Evolutionary conservation across 2,113 vertebrate species (phyloP), one percentile per base, ranked within the genome.

Genomic region (Chaetodon auriga): DNA sequence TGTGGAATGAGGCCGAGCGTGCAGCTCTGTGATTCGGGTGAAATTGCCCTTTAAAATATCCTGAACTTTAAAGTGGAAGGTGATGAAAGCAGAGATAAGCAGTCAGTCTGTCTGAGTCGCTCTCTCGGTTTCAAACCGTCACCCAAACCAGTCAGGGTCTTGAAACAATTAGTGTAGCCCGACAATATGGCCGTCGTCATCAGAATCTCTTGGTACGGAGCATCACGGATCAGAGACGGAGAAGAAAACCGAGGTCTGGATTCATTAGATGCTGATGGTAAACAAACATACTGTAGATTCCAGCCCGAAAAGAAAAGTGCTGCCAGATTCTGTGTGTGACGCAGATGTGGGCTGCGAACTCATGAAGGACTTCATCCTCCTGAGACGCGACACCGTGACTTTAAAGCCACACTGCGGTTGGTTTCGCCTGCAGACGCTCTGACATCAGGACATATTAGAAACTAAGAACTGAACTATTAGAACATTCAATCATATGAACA

Each of bases 101-200:
- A 46, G n/a, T 49, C 35, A 45, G 10, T 48, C 36, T 41, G 14
- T 55, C 18, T 49, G 51, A 41, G 8, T 41, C 38, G 38, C 38
- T 41, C 38, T 38, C 38, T 41, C 38, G 8, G 6, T 7, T 38
- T 80, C 38, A 63, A 1, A 11, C 14, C 49, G 36, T 54, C n/a
- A 53, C 58, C 62, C 63, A 53, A 38, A 68, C 45, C 64, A 49
- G 25, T 35, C 48, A 2, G 10, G 46, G 51, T 79, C 90, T 91
- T 90, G 86, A 92, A 93, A 70, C 89, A 63, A 89, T 93, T 89
- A 90, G 18, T 78, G 80, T 69, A n/a, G 70, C 80, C 35, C 75
- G 54, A 75, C 51, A 78, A 68, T 55, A 75, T 18, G 38, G 46
- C 65, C 11, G 43, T 25, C 36, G 38, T 89, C 88, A 78, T 86